Base-by-base conservation (phyloP, 2,113 vertebrate genomes). In the Neogobius melanostomus region DNA sequence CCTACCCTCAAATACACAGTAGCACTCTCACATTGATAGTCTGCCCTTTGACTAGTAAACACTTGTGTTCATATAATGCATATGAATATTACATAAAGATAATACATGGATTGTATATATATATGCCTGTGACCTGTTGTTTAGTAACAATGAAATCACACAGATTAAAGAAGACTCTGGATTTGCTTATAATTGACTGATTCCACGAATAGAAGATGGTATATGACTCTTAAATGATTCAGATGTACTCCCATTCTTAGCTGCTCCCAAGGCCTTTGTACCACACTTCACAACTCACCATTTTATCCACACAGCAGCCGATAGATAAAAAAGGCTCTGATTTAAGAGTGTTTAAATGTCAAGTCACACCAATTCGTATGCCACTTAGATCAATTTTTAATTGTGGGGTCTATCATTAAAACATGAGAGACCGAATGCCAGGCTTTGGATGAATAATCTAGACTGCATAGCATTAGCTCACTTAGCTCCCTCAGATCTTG, bases 371-470 rank as follows among this genome's bases (percentile, higher is more conserved):
- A 71, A 45, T 77, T 64, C 36, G 48, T 74, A 59, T 72, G 69
- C 82, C 87, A 81, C 82, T 85, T 78, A 76, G 77, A 88, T 90
- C 82, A 87, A 89, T 90, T 88, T 90, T 89, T 91, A 71, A 90
- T 90, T 43, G 73, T 65, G 69, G 10, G 63, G 71, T 46, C 73
- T 47, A 88, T 90, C 81, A 89, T 85, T 91, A 84, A 91, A 91
- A 87, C 84, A 91, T 89, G 82, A 89, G 84, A 68, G 68, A 75
- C 77, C 82, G 81, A 81, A 82, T 83, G 84, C 74, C 82, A 77
- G 66, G 84, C 74, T 80, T 50, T 69, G 75, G 75, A 74, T 88
- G 77, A 88, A 89, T 81, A 90, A 82, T 90, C 70, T 77, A 45
- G 64, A 72, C 69, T 11, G 48, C 54, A 60, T 71, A 66, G 59